Percentiles rank a stretch among this genome's conserved stretches.
Conservation (phyloP, 2,113 vertebrate genomes). For the Bos taurus region DNA sequence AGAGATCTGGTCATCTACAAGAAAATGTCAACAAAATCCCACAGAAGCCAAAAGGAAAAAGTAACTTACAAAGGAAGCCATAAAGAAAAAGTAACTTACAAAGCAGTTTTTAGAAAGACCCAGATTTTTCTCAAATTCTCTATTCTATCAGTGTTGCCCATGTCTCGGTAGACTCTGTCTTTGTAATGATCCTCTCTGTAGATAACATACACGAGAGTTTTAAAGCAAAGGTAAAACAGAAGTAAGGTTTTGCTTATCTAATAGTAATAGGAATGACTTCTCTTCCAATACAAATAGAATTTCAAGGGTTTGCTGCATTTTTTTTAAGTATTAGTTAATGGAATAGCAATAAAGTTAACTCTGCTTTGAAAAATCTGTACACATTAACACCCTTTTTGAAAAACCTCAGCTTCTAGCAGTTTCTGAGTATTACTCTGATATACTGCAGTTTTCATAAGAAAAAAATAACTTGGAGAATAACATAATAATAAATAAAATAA, state of each 20-base stretch:
- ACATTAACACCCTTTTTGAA: conserved; percentile 41
- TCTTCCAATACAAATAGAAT: conserved; percentile 54
- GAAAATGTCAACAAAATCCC: conserved; percentile 69
- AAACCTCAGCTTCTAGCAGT: conserved; percentile 29
- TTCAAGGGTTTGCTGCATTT: conserved; percentile 33
- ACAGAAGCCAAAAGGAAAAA: conserved; percentile 71
- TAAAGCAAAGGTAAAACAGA: conserved; percentile 66
- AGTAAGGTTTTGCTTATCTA: conserved; percentile 53
- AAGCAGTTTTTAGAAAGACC: conserved; percentile 76
- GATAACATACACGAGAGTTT: conserved; percentile 71
- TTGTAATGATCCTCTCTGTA: conserved; percentile 74
- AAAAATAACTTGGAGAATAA: conserved; percentile 58
- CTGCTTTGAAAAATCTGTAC: conserved; percentile 35
- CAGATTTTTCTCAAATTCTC: conserved; percentile 76
- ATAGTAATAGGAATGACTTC: conserved; percentile 55
- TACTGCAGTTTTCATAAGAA: conserved; percentile 21
- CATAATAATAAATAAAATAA: conserved; percentile 30
- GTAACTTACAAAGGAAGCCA: conserved; percentile 72
- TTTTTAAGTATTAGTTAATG: not conserved
- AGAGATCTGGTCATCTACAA: conserved; percentile 55
- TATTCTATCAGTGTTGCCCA: conserved; percentile 71
- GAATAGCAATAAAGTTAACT: conserved; percentile 39
- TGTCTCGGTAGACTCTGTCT: conserved; percentile 70
- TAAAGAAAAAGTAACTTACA: conserved; percentile 75
- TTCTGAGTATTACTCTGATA: conserved; percentile 41